These are phyloP conservation scores for Mixornis gularis DNA, from an alignment of 2,113 vertebrate genomes.

Conservation along the genomic window DNA sequence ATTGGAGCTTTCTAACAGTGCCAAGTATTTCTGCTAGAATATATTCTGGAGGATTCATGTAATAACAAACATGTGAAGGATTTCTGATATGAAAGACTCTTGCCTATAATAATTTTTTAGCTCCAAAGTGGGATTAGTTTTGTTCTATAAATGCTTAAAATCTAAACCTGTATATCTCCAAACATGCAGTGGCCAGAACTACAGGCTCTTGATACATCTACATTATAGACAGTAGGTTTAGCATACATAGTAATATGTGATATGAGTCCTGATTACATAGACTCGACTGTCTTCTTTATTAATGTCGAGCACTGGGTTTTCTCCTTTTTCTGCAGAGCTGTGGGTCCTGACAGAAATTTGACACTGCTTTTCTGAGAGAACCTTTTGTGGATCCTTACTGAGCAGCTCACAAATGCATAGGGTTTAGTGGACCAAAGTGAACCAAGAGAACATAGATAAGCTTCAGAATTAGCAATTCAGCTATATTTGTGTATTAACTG, in stretches of 20 bases:
- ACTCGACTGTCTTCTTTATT: not conserved
- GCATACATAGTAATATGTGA: not conserved
- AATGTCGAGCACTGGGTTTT: not conserved
- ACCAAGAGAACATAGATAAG: not conserved
- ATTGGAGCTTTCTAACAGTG: constrained; percentile 21
- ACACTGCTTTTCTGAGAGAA: not conserved
- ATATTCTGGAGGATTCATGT: not conserved
- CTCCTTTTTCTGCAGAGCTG: not conserved
- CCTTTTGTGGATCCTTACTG: not conserved
- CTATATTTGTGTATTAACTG: not conserved
- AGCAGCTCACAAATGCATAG: not conserved
- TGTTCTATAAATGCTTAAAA: not conserved
- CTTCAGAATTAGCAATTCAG: not conserved
- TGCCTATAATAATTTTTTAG: not conserved
- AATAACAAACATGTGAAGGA: constrained; percentile 42
- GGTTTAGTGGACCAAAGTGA: not conserved
- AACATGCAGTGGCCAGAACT: not conserved
- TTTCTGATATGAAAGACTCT: constrained; percentile 9
- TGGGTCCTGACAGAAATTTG: not conserved
- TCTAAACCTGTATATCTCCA: not conserved
- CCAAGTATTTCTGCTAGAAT: constrained; percentile 36
- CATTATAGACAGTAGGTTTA: not conserved
- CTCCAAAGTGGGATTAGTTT: not conserved
- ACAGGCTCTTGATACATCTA: not conserved
- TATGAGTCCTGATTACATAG: not conserved